phyloP scores from a whole-genome alignment of 1,140 invertebrate genomes.

The Palaemon carinicauda region DNA sequence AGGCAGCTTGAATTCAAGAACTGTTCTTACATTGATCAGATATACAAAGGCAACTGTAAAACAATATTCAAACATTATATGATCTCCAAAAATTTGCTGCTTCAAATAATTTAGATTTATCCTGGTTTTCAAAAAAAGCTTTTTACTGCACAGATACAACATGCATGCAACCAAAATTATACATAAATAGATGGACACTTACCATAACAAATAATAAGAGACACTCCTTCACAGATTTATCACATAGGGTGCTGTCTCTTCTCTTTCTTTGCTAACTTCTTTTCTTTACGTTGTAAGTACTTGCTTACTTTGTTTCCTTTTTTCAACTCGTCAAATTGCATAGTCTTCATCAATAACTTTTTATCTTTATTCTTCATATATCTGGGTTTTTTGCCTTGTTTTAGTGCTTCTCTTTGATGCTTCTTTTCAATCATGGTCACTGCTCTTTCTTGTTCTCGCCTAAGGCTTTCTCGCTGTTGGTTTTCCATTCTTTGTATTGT shows the following conservation, averaged over 20 bases:
- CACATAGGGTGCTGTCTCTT: background rate
- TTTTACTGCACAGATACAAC: no score
- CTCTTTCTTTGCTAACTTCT: constrained; percentile 28
- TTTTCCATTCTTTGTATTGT: constrained; percentile 55
- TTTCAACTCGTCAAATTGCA: constrained; percentile 47
- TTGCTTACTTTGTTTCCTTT: constrained; percentile 52
- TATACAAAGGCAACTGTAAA: no score
- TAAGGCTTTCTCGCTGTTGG: constrained; percentile 40
- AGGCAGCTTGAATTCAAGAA: no score
- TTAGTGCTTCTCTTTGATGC: constrained; percentile 12
- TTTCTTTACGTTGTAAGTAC: constrained; percentile 52
- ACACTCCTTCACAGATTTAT: no score
- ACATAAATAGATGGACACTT: no score
- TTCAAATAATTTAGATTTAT: no score
- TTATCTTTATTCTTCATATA: constrained; percentile 34
- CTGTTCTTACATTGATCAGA: no score
- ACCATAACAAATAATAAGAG: no score
- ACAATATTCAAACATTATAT: no score
- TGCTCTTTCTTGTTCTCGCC: constrained; percentile 9
- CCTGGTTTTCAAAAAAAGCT: no score
- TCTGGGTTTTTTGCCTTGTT: constrained; percentile 45
- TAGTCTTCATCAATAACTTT: constrained; percentile 26
- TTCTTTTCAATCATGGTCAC: constrained; percentile 18
- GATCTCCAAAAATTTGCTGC: no score
- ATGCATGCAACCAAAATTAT: no score